Base-by-base conservation (phyloP, 2,888 invertebrate species). In the Oscheius myriophilus region DNA sequence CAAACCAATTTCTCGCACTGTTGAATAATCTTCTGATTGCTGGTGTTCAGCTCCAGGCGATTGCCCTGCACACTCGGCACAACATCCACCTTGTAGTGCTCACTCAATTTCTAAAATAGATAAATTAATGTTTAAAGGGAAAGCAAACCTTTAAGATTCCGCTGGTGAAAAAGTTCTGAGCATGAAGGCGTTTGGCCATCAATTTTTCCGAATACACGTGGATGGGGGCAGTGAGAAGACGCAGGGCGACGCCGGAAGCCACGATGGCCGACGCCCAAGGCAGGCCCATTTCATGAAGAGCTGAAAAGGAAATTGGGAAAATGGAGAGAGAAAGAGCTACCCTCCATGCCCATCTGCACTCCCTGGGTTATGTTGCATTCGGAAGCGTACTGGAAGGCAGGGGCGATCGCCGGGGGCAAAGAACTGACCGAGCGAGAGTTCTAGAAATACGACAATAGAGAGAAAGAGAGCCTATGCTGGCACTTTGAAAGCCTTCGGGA, bases 201-300 rank as follows among this genome's bases (percentile, higher is more conserved):
- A 84, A 53, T 53, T 78, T 79, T 57, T 84, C 84, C 3, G 84
- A 82, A 64, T 79, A 80, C 49, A 84, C 58, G 67, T 82, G 83
- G n/a, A 80, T 62, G 1, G 84, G 84, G 9, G 82, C 69, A 6
- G 84, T 82, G 25, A 67, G 67, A 12, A 81, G 43, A 26, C 84
- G 71, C 4, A 84, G 49, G 1, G 68, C 65, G 53, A 84, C 26
- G 1, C 81, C 84, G 2, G 81, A 68, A 16, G 69, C 79, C 33
- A 84, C 69, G 49, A 84, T 79, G 2, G 82, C 73, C 9, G 71
- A 75, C 2, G 76, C 76, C 82, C 83, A 83, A 6, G 82, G 72
- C 14, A 83, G 62, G 3, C 82, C 84, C 6, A 71, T 18, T 11
- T 72, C 53, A 59, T 83, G 83, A 1, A 81, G 63, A 23, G 65